A percentile compares a stretch with the other conserved stretches of the same genome.
These are phyloP conservation scores for Choreutis nemorana DNA, from an alignment of 2,888 invertebrate genomes.

Conservation along the genomic window DNA sequence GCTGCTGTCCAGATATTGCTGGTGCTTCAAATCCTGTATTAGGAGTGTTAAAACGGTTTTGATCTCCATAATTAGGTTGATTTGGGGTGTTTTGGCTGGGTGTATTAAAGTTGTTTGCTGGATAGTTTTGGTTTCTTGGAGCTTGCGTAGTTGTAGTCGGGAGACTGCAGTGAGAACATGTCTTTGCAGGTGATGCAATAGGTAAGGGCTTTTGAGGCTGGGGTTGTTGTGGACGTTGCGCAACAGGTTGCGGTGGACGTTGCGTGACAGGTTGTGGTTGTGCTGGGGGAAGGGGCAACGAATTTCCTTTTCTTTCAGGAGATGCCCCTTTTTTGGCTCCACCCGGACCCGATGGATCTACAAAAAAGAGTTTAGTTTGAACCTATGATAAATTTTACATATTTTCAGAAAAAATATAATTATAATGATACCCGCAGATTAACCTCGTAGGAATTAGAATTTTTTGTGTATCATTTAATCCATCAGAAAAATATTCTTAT, in stretches of 20 bases:
- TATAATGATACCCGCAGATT: no score
- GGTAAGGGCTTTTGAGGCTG: conserved; percentile 16
- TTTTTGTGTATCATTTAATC: no score
- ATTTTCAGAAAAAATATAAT: no score
- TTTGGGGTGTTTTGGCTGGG: no score
- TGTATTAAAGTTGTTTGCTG: conserved; percentile 2
- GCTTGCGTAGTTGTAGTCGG: conserved; percentile 54
- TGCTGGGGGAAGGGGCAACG: conserved; percentile 27
- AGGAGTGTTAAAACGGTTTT: no score
- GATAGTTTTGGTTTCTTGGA: conserved; percentile 13
- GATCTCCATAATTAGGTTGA: no score
- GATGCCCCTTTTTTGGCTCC: no score
- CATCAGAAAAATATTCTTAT: no score
- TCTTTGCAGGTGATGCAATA: conserved; percentile 41
- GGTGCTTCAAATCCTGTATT: conserved; percentile 3
- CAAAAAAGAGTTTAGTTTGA: conserved; percentile 13
- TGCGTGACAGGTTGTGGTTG: conserved; percentile 15
- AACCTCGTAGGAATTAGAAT: no score
- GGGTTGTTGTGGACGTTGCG: conserved; percentile 7
- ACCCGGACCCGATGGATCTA: conserved; percentile 29
- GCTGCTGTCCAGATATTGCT: conserved; percentile 1
- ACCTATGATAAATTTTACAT: no score
- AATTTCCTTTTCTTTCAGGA: conserved; percentile 30
- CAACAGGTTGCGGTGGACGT: conserved; percentile 8
- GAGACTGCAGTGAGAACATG: conserved; percentile 69